Evolutionary conservation across 2,888 invertebrate species (phyloP).

Genomic region (Ernsta delagoae): DNA sequence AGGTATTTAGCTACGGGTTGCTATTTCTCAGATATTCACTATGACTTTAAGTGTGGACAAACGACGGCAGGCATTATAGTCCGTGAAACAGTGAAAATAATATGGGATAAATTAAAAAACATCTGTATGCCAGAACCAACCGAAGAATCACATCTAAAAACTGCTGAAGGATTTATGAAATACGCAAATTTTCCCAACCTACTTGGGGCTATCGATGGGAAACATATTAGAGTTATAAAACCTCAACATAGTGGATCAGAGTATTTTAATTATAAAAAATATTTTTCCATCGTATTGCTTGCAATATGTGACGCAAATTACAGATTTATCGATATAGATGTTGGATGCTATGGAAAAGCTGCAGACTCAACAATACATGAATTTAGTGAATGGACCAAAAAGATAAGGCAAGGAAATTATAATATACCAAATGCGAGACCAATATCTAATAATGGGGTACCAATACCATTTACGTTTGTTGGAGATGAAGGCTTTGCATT

Average conservation of each 20-base stretch:
- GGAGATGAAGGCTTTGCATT: too few species aligned
- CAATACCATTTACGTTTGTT: too few species aligned
- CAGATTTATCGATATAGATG: slow-evolving; percentile 38
- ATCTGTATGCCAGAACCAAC: slow-evolving; percentile 39
- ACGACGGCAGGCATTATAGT: slow-evolving; percentile 34
- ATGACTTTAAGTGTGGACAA: slow-evolving; percentile 23
- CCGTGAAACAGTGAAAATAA: slow-evolving; percentile 32
- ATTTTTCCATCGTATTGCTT: slow-evolving; percentile 41
- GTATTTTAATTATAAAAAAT: slow-evolving; percentile 42
- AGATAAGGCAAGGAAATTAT: slow-evolving; percentile 28
- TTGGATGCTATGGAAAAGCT: slow-evolving; percentile 25
- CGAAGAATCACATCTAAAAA: slow-evolving; percentile 37
- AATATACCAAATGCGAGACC: slow-evolving; percentile 34
- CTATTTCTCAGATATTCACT: slow-evolving; percentile 31
- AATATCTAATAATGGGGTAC: slow-evolving; percentile 25
- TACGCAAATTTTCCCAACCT: slow-evolving; percentile 41
- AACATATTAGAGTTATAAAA: slow-evolving; percentile 44
- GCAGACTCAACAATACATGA: slow-evolving; percentile 26
- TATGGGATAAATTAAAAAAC: slow-evolving; percentile 36
- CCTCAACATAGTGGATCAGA: slow-evolving; percentile 40
- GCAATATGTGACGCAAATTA: slow-evolving; percentile 42
- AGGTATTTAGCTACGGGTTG: slow-evolving; percentile 37
- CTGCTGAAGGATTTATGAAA: slow-evolving; percentile 32
- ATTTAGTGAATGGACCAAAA: slow-evolving; percentile 8
- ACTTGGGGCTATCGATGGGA: slow-evolving; percentile 43